A percentile compares a stretch with the other conserved stretches of the same genome.
Conservation (phyloP, 2,113 vertebrate genomes). For the Lonchura striata region DNA sequence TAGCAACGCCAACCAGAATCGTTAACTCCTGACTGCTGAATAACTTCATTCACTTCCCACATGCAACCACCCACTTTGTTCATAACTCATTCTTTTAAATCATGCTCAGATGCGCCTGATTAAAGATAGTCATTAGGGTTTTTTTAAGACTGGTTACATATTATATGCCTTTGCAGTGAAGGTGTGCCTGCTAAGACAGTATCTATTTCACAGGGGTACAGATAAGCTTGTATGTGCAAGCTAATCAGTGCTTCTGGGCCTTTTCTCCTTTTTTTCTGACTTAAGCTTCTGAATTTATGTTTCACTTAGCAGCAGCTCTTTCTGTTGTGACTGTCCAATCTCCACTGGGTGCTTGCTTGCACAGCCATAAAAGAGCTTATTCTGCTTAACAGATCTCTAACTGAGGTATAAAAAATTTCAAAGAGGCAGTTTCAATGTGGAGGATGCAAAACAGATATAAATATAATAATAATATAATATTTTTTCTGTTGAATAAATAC, state of each 20-base stretch:
- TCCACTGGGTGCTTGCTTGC: background rate
- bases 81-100: constrained; percentile 20
- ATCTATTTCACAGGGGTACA: background rate
- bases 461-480: no score
- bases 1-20: background rate
- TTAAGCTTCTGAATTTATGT: background rate
- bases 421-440: background rate
- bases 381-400: background rate
- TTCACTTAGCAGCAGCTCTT: background rate
- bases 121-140: background rate
- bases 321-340: background rate
- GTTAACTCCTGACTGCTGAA: background rate
- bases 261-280: background rate
- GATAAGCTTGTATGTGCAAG: background rate
- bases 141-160: background rate
- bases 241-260: background rate
- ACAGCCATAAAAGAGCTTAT: background rate
- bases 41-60: constrained; percentile 39
- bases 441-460: no score
- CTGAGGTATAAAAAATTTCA: background rate
- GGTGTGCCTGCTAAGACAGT: background rate
- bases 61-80: constrained; percentile 10
- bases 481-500: background rate
- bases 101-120: constrained; percentile 9
- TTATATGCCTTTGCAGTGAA: background rate